These are phyloP conservation scores for Drosophila affinis DNA, from an alignment of 2,888 invertebrate genomes.

Conservation along the genomic window DNA sequence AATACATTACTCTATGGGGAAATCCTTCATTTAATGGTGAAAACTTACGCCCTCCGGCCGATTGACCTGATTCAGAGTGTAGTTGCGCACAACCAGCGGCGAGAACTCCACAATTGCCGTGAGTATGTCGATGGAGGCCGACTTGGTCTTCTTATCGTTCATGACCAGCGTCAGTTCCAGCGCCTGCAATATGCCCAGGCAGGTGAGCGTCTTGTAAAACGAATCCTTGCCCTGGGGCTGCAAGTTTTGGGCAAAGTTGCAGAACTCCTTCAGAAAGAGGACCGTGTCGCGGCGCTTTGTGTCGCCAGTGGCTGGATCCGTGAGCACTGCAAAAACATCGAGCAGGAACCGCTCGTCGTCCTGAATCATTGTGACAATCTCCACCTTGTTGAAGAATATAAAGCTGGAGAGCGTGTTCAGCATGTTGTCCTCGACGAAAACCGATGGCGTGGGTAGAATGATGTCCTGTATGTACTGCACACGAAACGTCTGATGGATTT, in stretches of 20 bases:
- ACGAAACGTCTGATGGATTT: slow-evolving; percentile 99
- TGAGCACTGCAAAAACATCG: slow-evolving; percentile 96
- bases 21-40: background rate
- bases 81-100: slow-evolving; percentile 98
- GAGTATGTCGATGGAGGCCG: slow-evolving; percentile 98
- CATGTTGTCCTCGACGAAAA: slow-evolving; percentile 99
- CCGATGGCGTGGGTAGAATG: slow-evolving; percentile 98
- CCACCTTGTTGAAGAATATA: slow-evolving; percentile 99
- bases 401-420: slow-evolving; percentile 98
- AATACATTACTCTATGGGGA: background rate
- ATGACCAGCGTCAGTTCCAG: slow-evolving; percentile 95
- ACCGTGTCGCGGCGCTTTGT: slow-evolving; percentile 95
- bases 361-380: slow-evolving; percentile 98
- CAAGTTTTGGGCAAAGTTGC: slow-evolving; percentile 98
- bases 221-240: slow-evolving; percentile 98
- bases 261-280: slow-evolving; percentile 99
- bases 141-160: slow-evolving; percentile 97
- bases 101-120: slow-evolving; percentile 99
- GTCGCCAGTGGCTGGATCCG: slow-evolving; percentile 93
- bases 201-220: slow-evolving; percentile 97
- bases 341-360: slow-evolving; percentile 98
- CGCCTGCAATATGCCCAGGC: slow-evolving; percentile 94
- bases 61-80: slow-evolving; percentile 94
- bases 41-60: slow-evolving; percentile 92
- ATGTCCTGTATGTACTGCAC: slow-evolving; percentile 99